A percentile compares a stretch with the other conserved stretches of the same genome.
Conservation (phyloP, 2,113 vertebrate species). For the Mixornis gularis region DNA sequence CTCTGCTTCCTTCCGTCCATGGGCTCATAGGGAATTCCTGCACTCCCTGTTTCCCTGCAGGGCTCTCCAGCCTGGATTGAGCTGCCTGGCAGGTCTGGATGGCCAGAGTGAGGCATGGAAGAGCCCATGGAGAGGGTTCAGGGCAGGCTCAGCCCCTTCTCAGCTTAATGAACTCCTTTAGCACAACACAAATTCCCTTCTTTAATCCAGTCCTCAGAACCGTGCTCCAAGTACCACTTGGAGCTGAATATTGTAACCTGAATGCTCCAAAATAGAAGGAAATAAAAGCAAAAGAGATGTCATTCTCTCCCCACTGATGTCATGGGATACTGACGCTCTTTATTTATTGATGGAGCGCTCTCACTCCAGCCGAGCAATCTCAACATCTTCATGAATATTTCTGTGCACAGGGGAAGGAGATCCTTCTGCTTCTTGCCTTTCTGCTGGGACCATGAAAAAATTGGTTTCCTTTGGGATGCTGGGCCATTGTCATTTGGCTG, state of each 20-base stretch:
- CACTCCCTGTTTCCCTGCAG: neutral
- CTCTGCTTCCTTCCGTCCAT: neutral
- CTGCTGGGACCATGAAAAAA: neutral
- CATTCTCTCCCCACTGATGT: neutral
- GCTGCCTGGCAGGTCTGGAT: neutral
- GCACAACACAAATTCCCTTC: neutral
- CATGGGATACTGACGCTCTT: neutral
- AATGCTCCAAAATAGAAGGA: constrained; percentile 23
- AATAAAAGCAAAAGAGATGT: constrained; percentile 21
- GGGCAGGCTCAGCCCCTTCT: neutral
- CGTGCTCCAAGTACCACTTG: neutral
- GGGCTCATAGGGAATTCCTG: fast-evolving
- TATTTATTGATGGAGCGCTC: constrained; percentile 50
- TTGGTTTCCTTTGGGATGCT: neutral
- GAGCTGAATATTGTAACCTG: neutral
- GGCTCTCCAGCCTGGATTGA: neutral
- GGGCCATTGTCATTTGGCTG: neutral
- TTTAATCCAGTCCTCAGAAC: neutral
- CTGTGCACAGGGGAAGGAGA: neutral
- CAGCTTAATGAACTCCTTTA: constrained; percentile 2
- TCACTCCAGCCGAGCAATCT: neutral
- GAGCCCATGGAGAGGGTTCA: neutral
- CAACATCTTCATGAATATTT: constrained; percentile 55
- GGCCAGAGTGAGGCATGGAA: neutral
- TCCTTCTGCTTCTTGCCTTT: neutral